phyloP scores from a whole-genome alignment of 2,797 vertebrate genomes.

The Hoplostethus atlanticus region DNA sequence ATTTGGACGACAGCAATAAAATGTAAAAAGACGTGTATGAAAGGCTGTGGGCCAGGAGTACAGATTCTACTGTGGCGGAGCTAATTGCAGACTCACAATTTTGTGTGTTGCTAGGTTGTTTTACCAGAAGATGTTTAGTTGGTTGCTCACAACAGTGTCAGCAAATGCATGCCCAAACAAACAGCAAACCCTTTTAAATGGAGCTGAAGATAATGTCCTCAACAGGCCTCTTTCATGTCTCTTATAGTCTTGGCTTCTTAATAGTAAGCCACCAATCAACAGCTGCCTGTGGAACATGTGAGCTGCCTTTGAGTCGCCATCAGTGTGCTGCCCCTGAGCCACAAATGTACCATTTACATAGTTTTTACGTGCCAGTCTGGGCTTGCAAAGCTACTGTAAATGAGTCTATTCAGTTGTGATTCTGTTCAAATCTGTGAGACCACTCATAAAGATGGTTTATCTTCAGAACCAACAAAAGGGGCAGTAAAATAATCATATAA shows the following conservation, averaged over 20 bases:
- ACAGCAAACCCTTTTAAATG: no score
- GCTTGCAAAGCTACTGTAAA: constrained; percentile 25
- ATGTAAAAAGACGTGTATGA: neutral
- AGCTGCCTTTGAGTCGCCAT: neutral
- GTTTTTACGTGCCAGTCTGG: constrained; percentile 21
- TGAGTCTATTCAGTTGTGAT: constrained; percentile 42
- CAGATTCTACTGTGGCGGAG: neutral
- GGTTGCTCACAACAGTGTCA: no score
- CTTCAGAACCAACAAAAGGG: constrained; percentile 11
- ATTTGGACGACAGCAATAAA: neutral
- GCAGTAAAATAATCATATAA: constrained; percentile 37
- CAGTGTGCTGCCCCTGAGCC: neutral
- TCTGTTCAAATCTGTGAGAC: constrained; percentile 13
- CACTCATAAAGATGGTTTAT: constrained; percentile 49
- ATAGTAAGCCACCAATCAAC: constrained; percentile 2
- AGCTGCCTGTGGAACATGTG: neutral
- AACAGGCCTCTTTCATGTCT: constrained; percentile 2
- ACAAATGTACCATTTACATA: constrained; percentile 12
- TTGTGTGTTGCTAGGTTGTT: neutral
- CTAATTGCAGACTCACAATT: neutral
- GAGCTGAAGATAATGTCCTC: neutral
- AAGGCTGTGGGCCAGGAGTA: neutral
- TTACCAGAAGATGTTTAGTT: no score
- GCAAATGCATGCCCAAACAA: no score
- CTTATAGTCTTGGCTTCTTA: constrained; percentile 6